Base-by-base conservation (phyloP, 2,797 vertebrate genomes). In the Pelodytes ibericus region DNA sequence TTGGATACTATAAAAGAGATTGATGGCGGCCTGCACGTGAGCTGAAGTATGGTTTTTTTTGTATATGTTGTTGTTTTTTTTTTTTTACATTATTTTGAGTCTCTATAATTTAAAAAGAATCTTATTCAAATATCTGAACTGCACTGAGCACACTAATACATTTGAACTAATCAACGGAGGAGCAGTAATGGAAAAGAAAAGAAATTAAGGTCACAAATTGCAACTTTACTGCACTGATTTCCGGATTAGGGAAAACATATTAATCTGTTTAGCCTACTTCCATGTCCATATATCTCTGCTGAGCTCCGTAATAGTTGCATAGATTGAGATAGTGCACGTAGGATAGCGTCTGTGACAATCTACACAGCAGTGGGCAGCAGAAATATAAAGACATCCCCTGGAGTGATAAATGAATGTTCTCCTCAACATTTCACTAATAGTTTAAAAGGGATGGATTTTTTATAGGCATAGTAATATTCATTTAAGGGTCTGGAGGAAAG, bases 1-100 rank as follows among this genome's bases (percentile, higher is more conserved):
- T 71, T 60, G 67, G 67, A 71, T 58, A 36, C 61, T 65, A 77
- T 76, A 65, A 77, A 77, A 77, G 68, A 71, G 67, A 77, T 77
- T 71, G 68, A 77, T 77, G 68, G 59, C 75, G 68, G 59, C 75
- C 66, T 41, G 74, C 57, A 57, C 53, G 27, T 10, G 41, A 57
- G 53, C 72, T 74, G 60, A 67, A 74, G 66, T 49, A 67, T 74
- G 63, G 9, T n/a, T n/a, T n/a, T n/a, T n/a, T n/a, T n/a, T n/a
- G n/a, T n/a, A n/a, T n/a, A n/a, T n/a, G n/a, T n/a, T n/a, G n/a
- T n/a, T n/a, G n/a, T n/a, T n/a, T n/a, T n/a, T n/a, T n/a, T n/a
- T n/a, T 59, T 74, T 74, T 74, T 74, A 66, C 51, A 65, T 74
- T 74, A 65, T 74, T 66, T 74, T 74, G 51, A n/a, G n/a, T 67